phyloP scores from a whole-genome alignment of 2,888 invertebrate species.

The Dolomedes plantarius region DNA sequence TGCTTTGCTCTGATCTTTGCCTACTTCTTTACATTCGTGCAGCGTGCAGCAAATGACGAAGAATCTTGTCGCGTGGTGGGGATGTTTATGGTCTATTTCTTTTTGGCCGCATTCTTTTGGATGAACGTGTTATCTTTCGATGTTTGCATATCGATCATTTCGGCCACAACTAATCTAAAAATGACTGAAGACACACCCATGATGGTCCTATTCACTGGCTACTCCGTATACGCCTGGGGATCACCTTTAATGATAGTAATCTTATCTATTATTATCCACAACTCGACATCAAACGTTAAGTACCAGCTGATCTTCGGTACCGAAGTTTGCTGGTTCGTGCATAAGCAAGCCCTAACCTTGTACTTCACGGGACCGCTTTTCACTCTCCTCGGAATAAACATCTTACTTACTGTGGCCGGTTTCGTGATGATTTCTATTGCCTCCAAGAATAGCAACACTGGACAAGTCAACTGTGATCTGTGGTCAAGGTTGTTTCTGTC shows the following conservation, averaged over 20 bases:
- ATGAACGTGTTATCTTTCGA: slow-evolving; percentile 67
- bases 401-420: too few species aligned
- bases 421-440: too few species aligned
- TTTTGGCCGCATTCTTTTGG: slow-evolving; percentile 66
- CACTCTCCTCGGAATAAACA: slow-evolving; percentile 77
- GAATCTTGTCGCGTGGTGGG: slow-evolving; percentile 73
- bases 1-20: slow-evolving; percentile 74
- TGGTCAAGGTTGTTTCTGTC: slow-evolving; percentile 75
- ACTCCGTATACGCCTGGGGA: slow-evolving; percentile 78
- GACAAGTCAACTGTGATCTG: background rate
- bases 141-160: slow-evolving; percentile 78
- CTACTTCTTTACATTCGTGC: slow-evolving; percentile 68
- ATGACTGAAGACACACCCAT: slow-evolving; percentile 77
- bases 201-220: slow-evolving; percentile 77
- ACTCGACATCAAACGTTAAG: slow-evolving; percentile 38
- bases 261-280: slow-evolving; percentile 74
- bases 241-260: slow-evolving; percentile 77
- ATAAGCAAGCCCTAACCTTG: slow-evolving; percentile 78
- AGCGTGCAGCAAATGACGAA: background rate
- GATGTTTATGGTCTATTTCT: slow-evolving; percentile 53
- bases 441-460: too few species aligned
- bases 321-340: slow-evolving; percentile 79
- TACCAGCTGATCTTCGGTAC: slow-evolving; percentile 78
- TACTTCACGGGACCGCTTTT: slow-evolving; percentile 79
- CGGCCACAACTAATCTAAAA: slow-evolving; percentile 78